phyloP scores from a whole-genome alignment of 2,888 invertebrate species.

The Cataglyphis altisquamis region DNA sequence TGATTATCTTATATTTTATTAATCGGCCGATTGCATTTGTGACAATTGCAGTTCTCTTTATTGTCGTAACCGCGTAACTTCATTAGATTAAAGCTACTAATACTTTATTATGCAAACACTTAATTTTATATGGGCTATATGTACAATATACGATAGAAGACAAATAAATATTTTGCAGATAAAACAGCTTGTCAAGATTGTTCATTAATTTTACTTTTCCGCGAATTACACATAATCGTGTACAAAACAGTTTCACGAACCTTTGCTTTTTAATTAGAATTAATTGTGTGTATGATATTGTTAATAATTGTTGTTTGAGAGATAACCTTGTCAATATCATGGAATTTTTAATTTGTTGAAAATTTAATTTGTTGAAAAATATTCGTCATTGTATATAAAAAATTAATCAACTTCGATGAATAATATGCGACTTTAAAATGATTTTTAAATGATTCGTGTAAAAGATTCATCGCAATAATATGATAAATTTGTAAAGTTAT shows the following conservation, averaged over 20 bases:
- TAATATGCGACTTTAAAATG: neutral
- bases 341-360: neutral
- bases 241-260: neutral
- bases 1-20: conserved; percentile 2
- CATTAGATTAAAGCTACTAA: conserved; percentile 19
- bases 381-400: neutral
- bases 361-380: neutral
- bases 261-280: neutral
- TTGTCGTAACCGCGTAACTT: conserved; percentile 1
- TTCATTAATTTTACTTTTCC: neutral
- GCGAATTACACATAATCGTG: neutral
- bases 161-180: neutral
- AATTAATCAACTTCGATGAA: neutral
- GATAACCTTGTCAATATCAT: neutral
- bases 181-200: neutral
- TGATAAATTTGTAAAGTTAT: neutral
- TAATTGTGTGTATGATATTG: neutral
- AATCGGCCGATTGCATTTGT: neutral
- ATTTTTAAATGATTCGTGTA: neutral
- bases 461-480: neutral
- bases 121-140: neutral
- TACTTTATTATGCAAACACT: neutral
- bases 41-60: conserved; percentile 24
- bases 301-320: neutral
- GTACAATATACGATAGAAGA: neutral